Evolutionary conservation across 2,113 vertebrate genomes (phyloP).

Genomic region (Octodon degus): DNA sequence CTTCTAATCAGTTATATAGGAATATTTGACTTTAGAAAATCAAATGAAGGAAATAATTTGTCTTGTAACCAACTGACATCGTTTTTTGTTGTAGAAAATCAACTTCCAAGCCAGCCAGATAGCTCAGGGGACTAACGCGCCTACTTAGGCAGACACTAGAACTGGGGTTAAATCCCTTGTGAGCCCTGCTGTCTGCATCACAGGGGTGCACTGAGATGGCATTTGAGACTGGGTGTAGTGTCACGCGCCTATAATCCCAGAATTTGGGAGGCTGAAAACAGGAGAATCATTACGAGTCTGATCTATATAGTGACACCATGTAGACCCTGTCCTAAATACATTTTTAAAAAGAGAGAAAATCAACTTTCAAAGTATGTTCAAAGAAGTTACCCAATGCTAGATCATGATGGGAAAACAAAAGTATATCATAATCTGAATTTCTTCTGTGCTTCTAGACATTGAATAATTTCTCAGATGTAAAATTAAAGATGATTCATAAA

Average conservation of each 20-base stretch:
- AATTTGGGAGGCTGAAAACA: no score
- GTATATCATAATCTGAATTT: constrained; percentile 37
- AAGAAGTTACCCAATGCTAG: not conserved
- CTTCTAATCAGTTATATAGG: not conserved
- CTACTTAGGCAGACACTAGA: no score
- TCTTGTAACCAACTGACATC: not conserved
- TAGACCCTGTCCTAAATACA: no score
- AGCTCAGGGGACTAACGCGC: no score
- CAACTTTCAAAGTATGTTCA: not conserved
- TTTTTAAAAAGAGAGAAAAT: not conserved
- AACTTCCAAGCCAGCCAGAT: no score
- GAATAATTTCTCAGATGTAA: constrained; percentile 29
- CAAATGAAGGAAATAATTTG: not conserved
- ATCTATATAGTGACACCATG: no score
- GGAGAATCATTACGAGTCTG: no score
- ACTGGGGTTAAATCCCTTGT: no score
- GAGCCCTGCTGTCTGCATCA: no score
- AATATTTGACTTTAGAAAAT: not conserved
- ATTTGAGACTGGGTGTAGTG: no score
- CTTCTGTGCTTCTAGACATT: constrained; percentile 58
- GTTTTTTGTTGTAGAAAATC: not conserved
- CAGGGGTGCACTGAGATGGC: no score
- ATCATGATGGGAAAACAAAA: not conserved
- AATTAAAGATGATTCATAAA: constrained; percentile 60
- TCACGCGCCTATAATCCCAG: no score